Conservation (phyloP, 2,888 invertebrate species). For the Ditula angustiorana region DNA sequence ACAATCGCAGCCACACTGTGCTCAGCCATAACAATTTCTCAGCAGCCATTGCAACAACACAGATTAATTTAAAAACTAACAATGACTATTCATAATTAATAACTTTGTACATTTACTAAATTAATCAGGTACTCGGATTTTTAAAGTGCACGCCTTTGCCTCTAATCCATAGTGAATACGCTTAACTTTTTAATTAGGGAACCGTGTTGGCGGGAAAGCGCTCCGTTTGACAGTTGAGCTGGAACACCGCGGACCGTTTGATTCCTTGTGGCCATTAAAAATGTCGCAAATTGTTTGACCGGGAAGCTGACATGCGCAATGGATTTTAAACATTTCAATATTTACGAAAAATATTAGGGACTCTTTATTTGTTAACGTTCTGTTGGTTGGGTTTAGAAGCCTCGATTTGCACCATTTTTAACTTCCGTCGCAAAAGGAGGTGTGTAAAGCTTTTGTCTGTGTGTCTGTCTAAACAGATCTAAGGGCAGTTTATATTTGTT, state of each 20-base stretch:
- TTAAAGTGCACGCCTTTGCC: neutral
- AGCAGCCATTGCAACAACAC: slow-evolving; percentile 63
- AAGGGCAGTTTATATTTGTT: no score
- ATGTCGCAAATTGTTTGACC: neutral
- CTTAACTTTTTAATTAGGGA: neutral
- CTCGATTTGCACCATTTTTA: no score
- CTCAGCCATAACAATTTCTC: slow-evolving; percentile 69
- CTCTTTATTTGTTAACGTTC: neutral
- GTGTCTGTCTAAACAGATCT: no score
- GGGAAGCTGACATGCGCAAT: slow-evolving; percentile 12
- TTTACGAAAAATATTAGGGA: slow-evolving; percentile 5
- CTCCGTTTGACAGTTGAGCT: slow-evolving; percentile 10
- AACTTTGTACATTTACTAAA: slow-evolving; percentile 25
- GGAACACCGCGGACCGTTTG: neutral
- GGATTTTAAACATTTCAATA: slow-evolving; percentile 1
- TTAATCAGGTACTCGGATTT: slow-evolving; percentile 20
- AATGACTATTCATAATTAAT: slow-evolving; percentile 21
- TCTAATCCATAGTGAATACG: slow-evolving; percentile 10
- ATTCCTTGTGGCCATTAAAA: slow-evolving; percentile 9
- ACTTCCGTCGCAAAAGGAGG: neutral
- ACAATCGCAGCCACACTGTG: slow-evolving; percentile 70
- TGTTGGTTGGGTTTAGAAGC: neutral
- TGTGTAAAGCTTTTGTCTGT: no score
- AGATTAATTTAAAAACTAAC: neutral
- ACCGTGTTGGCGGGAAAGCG: slow-evolving; percentile 28